Base-by-base conservation (phyloP, 2,888 invertebrate species). In the Napeogenes inachia region DNA sequence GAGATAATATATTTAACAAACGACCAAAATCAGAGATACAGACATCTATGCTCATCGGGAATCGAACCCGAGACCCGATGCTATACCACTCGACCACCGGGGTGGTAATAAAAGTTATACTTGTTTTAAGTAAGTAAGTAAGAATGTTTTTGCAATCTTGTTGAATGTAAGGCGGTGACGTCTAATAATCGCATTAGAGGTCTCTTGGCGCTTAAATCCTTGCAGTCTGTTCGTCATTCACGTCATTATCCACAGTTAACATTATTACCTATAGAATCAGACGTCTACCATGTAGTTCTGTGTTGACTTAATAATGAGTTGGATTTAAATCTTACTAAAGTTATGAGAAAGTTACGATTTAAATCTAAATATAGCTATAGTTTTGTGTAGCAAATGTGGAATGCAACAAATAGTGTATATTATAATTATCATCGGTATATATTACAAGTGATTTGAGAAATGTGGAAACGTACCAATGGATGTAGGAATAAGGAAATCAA, bases 401-500 rank as follows among this genome's bases (percentile, higher is more conserved):
- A 50, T 50, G 30, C 21, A 50, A 50, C 30, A 10, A 50, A n/a
- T 30, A 21, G 21, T 21, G 21, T 21, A n/a, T 50, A 30, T 6
- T 50, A 5, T 50, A 12, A 6, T 50, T 50, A 10, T 30, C 10
- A 46, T 13, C 21, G 21, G 21, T 21, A 53, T 38, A 38, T 59
- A 53, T 45, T 21, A 21, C 21, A 21, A 54, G 66, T 64, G 55
- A 57, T 58, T 54, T 60, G 42, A 63, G 73, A 73, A 71, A 71
- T 73, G 56, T 81, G 77, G 69, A 82, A 81, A 75, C 70, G 64
- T 70, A 71, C 63, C 60, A 71, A 65, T 21, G 59, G 55, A 56
- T 60, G 63, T 63, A 69, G 70, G 54, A 80, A 75, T 63, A 73
- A 73, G 61, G 65, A 72, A 63, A 70, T 80, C 54, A 74, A 75